Percentiles rank a stretch among this genome's conserved stretches.
phyloP scores from a whole-genome alignment of 2,888 invertebrate genomes.

The Stomorhina lunata region DNA sequence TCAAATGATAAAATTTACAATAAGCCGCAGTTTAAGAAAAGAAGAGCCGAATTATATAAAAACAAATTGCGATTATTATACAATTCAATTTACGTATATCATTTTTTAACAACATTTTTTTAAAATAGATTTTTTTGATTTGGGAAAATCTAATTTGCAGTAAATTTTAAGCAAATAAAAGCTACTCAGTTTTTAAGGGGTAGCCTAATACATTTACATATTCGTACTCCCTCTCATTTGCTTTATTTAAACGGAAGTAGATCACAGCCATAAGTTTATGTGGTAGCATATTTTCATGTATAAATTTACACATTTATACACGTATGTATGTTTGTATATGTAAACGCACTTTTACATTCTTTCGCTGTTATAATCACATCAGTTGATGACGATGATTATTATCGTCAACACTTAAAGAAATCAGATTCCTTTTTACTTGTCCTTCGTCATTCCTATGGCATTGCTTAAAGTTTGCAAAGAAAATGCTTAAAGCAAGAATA shows the following conservation, averaged over 20 bases:
- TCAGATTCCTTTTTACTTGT: slow-evolving; percentile 21
- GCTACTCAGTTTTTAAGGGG: too few species aligned
- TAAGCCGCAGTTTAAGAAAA: too few species aligned
- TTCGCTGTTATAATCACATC: slow-evolving; percentile 44
- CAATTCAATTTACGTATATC: too few species aligned
- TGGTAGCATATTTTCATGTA: not conserved
- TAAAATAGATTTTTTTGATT: too few species aligned
- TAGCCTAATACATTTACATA: too few species aligned
- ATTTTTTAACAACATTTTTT: too few species aligned
- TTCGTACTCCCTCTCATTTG: not conserved
- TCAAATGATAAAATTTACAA: too few species aligned
- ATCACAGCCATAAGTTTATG: not conserved
- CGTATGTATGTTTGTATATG: not conserved
- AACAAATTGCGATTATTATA: too few species aligned
- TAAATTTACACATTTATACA: not conserved
- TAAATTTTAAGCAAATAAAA: too few species aligned
- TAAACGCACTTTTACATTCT: slow-evolving; percentile 23
- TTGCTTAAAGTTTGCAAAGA: slow-evolving; percentile 20
- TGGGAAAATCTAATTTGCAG: too few species aligned
- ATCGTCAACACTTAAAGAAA: slow-evolving; percentile 57
- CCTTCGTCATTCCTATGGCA: not conserved
- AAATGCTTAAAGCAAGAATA: slow-evolving; percentile 10
- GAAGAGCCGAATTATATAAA: too few species aligned
- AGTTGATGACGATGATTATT: slow-evolving; percentile 55
- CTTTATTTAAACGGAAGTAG: slow-evolving; percentile 20